phyloP scores from a whole-genome alignment of 2,113 vertebrate genomes.

The Antechinus stuartii region DNA sequence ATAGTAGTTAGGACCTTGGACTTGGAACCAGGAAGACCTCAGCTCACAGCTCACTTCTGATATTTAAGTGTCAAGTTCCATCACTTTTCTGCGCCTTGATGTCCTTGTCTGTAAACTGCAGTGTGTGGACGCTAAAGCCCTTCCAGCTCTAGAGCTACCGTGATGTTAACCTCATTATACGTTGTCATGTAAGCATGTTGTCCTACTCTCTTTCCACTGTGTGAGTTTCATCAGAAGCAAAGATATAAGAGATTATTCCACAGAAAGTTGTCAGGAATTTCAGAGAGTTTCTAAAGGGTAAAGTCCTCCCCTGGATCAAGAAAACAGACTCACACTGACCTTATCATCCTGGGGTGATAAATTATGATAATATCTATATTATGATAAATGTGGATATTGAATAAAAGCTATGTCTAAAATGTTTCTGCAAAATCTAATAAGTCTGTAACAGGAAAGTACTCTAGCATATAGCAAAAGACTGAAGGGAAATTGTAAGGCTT shows the following conservation, averaged over 20 bases:
- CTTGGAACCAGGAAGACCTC: not conserved
- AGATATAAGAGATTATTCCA: not conserved
- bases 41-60: not conserved
- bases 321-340: not conserved
- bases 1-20: not conserved
- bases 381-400: not conserved
- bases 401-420: constrained; percentile 1
- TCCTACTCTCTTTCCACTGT: not conserved
- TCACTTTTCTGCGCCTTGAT: not conserved
- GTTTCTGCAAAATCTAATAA: constrained; percentile 13
- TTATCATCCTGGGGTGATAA: not conserved
- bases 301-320: not conserved
- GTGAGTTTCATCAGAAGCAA: constrained; percentile 1
- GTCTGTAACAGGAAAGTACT: constrained; percentile 2
- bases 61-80: not conserved
- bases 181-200: not conserved
- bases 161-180: not conserved
- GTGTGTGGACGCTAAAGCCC: not conserved
- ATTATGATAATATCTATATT: not conserved
- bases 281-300: not conserved
- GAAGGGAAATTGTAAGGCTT: not conserved
- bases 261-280: not conserved
- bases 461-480: not conserved
- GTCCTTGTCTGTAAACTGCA: not conserved
- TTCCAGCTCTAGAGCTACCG: not conserved